Base-by-base conservation (phyloP, 2,888 invertebrate species). In the Troides aeacus region DNA sequence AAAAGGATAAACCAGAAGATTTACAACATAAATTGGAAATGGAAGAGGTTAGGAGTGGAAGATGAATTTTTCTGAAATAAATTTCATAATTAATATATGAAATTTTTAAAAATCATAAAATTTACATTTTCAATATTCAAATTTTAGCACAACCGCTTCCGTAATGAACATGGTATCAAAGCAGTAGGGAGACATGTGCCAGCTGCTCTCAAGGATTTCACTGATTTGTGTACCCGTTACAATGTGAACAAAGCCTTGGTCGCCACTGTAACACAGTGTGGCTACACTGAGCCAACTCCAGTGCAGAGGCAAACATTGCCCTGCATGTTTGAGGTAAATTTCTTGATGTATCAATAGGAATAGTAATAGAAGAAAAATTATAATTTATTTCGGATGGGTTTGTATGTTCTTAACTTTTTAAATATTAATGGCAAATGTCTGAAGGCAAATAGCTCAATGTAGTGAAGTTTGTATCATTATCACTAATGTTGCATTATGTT, bases 301-400 rank as follows among this genome's bases (percentile, higher is more conserved):
- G 96, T 99, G 77, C 98, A 99, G 89, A 96, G 98, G 94, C 99
- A 99, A 88, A 96, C 97, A 0, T 94, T 99, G 75, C 97, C 99
- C 1, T 94, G 97, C 71, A 96, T 99, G 96, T 84, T 98, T 66
- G 93, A 95, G 89, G 96, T 96, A 80, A 83, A 42, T 23, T 63
- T 4, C 21, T 30, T 58, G 1, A 24, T 53, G 1, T 1, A 17
- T 12, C 17, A 53, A 7, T 4, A 39, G 10, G 39, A 10, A 39
- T 39, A 39, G 10, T 39, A 39, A 39, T 39, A 39, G 10, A 39
- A 39, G 10, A 39, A 39, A 10, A 10, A 39, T 10, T 7, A 39
- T 39, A 10, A 39, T 39, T 39, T 39, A 10, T 39, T 39, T 6
- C 1, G 10, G 10, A 10, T 10, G 7, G 39, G 39, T 39, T 39